Evolutionary conservation across 35 echinoderm and acorn worm species (phyloP).

Genomic region (Lytechinus variegatus): DNA sequence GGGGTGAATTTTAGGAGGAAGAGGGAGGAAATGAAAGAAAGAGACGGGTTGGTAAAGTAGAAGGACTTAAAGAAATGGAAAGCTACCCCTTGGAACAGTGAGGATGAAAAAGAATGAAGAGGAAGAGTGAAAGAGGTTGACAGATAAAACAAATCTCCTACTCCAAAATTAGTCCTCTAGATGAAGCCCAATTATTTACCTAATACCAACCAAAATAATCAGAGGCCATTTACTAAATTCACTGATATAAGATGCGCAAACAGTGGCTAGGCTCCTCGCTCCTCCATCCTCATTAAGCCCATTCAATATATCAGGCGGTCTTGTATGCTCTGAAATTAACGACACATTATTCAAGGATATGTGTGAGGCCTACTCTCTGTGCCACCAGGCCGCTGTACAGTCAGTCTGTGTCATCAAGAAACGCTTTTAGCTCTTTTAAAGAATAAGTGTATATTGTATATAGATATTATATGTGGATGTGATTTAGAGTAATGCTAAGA

Average conservation of each 20-base stretch:
- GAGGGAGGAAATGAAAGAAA: background rate
- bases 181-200: slow-evolving; percentile 18
- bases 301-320: slow-evolving; percentile 11
- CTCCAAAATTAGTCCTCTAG: background rate
- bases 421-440: background rate
- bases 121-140: background rate
- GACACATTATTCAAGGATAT: background rate
- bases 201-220: slow-evolving; percentile 14
- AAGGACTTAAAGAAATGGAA: background rate
- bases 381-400: background rate
- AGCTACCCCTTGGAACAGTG: background rate
- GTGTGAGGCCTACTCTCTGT: slow-evolving; percentile 14
- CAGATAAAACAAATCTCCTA: background rate
- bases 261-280: background rate
- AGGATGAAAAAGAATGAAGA: background rate
- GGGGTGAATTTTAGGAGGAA: background rate
- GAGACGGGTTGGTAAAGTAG: background rate
- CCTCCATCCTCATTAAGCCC: background rate
- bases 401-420: background rate
- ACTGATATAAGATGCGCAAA: slow-evolving; percentile 18
- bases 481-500: background rate
- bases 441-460: background rate
- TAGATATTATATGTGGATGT: background rate
- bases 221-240: background rate
- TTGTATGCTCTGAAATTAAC: slow-evolving; percentile 13